phyloP scores from a whole-genome alignment of 1,140 invertebrate species.

The Drosophila aff. region DNA sequence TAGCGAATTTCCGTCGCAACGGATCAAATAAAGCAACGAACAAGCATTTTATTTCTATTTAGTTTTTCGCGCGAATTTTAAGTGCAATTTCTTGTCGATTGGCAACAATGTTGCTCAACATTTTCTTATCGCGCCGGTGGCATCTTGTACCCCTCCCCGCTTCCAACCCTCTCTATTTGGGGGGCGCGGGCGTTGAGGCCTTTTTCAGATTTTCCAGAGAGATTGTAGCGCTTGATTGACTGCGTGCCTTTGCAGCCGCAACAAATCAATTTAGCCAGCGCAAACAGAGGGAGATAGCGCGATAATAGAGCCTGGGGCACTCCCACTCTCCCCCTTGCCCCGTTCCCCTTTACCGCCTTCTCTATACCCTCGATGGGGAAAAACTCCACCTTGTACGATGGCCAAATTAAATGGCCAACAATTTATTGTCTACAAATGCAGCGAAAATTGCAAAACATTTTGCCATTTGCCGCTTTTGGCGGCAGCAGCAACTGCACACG shows the following conservation, averaged over 20 bases:
- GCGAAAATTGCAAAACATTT: conserved; percentile 72
- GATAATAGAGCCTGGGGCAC: conserved; percentile 38
- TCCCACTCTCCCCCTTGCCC: conserved; percentile 16
- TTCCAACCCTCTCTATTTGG: neutral
- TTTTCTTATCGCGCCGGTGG: conserved; percentile 59
- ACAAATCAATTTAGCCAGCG: conserved; percentile 77
- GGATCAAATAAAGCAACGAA: conserved; percentile 46
- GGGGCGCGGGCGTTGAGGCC: conserved; percentile 22
- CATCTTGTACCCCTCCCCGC: conserved; percentile 37
- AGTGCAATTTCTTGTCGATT: conserved; percentile 76
- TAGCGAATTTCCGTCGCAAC: conserved; percentile 19
- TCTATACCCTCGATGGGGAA: neutral
- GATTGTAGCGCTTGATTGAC: conserved; percentile 72
- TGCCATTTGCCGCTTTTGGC: conserved; percentile 61
- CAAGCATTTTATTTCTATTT: conserved; percentile 57
- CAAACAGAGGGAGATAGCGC: conserved; percentile 43
- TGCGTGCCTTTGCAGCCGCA: conserved; percentile 76
- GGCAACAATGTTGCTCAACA: conserved; percentile 69
- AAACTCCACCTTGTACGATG: conserved; percentile 53
- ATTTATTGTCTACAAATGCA: conserved; percentile 75
- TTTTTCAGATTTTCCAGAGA: conserved; percentile 22
- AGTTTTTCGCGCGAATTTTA: conserved; percentile 70
- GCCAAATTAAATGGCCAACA: conserved; percentile 69
- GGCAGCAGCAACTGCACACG: conserved; percentile 23
- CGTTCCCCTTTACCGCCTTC: neutral